A percentile compares a stretch with the other conserved stretches of the same genome.
Evolutionary conservation across 2,113 vertebrate genomes (phyloP).

Genomic region (Phaethon lepturus): DNA sequence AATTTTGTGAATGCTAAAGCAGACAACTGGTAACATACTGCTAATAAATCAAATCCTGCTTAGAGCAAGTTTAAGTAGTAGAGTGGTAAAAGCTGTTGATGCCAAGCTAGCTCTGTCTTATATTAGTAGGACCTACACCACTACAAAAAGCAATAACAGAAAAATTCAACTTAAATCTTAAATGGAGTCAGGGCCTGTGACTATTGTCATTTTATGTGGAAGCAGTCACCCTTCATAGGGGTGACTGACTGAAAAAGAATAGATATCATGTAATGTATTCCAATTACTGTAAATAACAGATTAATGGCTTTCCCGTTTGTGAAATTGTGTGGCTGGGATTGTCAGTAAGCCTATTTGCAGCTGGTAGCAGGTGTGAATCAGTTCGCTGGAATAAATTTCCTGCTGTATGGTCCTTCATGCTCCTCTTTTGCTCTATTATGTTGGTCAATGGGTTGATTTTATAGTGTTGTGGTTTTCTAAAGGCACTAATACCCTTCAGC

Average conservation of each 20-base stretch:
- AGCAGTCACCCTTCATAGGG: not conserved
- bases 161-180: not conserved
- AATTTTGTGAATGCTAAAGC: not conserved
- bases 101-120: not conserved
- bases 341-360: constrained; percentile 54
- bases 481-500: constrained; percentile 51
- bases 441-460: constrained; percentile 42
- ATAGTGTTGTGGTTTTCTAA: constrained; percentile 53
- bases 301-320: constrained; percentile 17
- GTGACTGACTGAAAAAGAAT: constrained; percentile 1
- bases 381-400: constrained; percentile 54
- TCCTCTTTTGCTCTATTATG: constrained; percentile 55
- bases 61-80: not conserved
- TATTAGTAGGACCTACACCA: not conserved
- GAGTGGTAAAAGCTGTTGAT: not conserved
- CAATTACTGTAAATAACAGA: constrained; percentile 24
- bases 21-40: not conserved
- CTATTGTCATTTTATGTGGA: not conserved
- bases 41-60: not conserved
- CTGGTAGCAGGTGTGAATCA: constrained; percentile 72
- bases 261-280: not conserved
- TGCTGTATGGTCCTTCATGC: constrained; percentile 46
- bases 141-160: not conserved
- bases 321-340: constrained; percentile 7
- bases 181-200: not conserved